Base-by-base conservation (phyloP, 2,113 vertebrate species). In the Numenius arquata region DNA sequence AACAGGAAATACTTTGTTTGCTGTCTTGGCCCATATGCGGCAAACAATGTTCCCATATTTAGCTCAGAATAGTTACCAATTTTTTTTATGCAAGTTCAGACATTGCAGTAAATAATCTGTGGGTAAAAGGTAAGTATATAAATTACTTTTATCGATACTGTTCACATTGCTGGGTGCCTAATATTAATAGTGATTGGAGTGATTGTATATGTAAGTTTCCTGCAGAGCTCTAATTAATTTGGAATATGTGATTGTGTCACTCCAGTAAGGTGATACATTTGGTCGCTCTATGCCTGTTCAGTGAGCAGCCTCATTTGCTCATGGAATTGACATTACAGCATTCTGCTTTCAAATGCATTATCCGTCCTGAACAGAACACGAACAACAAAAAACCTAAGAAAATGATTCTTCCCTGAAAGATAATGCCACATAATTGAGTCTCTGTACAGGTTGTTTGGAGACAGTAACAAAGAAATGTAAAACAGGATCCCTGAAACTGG, bases 401-500 rank as follows among this genome's bases (percentile, higher is more conserved):
- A 97, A 97, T 91, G 9, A 97, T 97, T 98, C 94, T 97, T 96
- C 96, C 92, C 92, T 45, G 88, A 98, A 98, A 97, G 97, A 98
- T 95, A 97, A 97, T 91, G 89, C 95, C 97, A 95, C 76, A 95
- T 97, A 98, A 98, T 98, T 98, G 97, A 97, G 95, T 97, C 96
- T 98, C 98, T 97, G 96, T 97, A 90, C 95, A 95, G 96, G 97
- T 95, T 98, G 97, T 98, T 98, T 97, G 96, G 97, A 97, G 96
- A 98, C 96, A 95, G 93, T 95, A 97, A 98, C 98, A 98, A 98
- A 98, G 97, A 98, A 98, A 98, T 98, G 98, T 98, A 98, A 98
- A 98, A 98, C 98, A 98, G 98, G 96, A 92, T 96, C 95, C 87
- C 95, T 95, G 96, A 98, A 98, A 97, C 98, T 96, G 96, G 88